Conservation (phyloP, 2,113 vertebrate genomes). For the Antigone vipio region DNA sequence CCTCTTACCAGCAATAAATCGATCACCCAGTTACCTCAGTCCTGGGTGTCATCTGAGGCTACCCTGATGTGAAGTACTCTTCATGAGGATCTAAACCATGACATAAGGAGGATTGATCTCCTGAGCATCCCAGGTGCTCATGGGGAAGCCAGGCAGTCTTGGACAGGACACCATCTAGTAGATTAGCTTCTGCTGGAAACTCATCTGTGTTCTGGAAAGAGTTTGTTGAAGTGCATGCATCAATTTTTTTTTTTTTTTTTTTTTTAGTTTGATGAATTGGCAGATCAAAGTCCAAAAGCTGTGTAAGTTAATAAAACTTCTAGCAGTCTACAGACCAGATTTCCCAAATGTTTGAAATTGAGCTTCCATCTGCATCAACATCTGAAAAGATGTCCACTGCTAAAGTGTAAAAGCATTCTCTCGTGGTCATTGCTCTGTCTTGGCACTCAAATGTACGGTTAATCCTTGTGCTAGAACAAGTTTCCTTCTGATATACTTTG, state of each 20-base stretch:
- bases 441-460: not conserved
- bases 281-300: not conserved
- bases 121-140: not conserved
- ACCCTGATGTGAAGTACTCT: not conserved
- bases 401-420: not conserved
- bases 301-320: not conserved
- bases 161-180: not conserved
- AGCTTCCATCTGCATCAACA: not conserved
- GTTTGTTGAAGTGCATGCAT: not conserved
- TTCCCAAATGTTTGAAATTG: not conserved
- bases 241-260: not conserved
- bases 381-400: not conserved
- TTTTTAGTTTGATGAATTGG: constrained; percentile 36
- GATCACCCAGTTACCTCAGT: not conserved
- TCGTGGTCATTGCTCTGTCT: not conserved
- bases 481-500: not conserved
- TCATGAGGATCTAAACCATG: not conserved
- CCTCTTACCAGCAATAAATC: not conserved
- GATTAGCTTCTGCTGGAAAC: not conserved
- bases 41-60: not conserved
- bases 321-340: not conserved
- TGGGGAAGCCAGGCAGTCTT: not conserved
- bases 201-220: not conserved
- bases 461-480: not conserved
- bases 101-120: not conserved